Base-by-base conservation (phyloP, 1,140 invertebrate genomes). In the Drosophila serrata region DNA sequence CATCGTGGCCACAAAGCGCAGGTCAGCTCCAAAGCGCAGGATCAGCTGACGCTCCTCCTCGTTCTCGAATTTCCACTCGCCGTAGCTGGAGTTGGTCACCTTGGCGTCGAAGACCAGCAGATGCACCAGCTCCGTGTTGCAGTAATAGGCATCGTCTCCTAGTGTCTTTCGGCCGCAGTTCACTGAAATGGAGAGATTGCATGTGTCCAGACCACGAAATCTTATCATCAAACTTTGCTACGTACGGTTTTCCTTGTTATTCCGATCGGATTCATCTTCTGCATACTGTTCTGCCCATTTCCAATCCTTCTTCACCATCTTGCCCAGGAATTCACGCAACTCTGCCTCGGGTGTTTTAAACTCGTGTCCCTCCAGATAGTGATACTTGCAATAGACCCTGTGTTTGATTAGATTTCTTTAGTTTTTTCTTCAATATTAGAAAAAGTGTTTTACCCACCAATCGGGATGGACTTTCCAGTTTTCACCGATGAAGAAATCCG, bases 391-490 rank as follows among this genome's bases (percentile, higher is more conserved):
- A 86, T 98, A 98, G 0, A 96, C 95, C 96, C 95, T 46, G 22
- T 24, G 7, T n/a, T 5, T 15, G 45, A 27, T 3, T 15, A 9
- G 22, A 6, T 27, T 27, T 24, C 12, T 6, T 22, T 19, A 17
- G 6, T 19, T 15, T 8, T 5, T 96, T 40, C 22, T 46, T 27
- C 22, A 9, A 9, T 0, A 9, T 0, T 15, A 7, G 24, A n/a
- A 27, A 5, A 1, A 17, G 2, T 0, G 8, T 9, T 22, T 3
- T 0, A 46, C 80, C 42, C 93, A 96, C 97, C 97, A 98, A 79
- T 97, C 95, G 0, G 97, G 97, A 94, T 98, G 97, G 17, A 98
- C 94, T 87, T 95, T 95, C 96, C 97, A 98, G 86, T 96, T 96
- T 27, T 94, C 93, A 5, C 95, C 95, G 49, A 94, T 92, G 63